Evolutionary conservation across 2,888 invertebrate species (phyloP), one percentile per base, ranked within the genome.

Genomic region (Cephus nigrinus): DNA sequence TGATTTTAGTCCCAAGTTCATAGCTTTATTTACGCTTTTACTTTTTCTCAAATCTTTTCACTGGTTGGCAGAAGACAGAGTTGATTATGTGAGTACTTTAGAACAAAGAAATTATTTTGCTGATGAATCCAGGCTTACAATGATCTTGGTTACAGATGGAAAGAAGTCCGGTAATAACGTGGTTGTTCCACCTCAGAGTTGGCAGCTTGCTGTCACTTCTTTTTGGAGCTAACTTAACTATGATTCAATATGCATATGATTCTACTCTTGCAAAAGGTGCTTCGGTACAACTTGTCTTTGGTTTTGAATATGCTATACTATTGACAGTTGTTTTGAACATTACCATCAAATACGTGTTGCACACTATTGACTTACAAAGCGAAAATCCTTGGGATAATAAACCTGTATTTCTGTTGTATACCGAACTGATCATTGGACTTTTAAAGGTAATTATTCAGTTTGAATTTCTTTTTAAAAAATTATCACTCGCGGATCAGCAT

Each of bases 371-470:
- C 89, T 93, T 98, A 11, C 96, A 96, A 88, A 96, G 96, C 92
- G 98, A 99, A 89, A 97, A 97, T 72, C 99, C 99, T 0, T 99
- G 99, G 99, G 99, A 99, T 91, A 98, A 98, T 91, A 99, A 99
- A 92, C 99, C 99, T 12, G 98, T 99, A 0, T 99, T 98, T 88
- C 93, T 99, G 69, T 93, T 99, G 2, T 99, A 99, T 90, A 97
- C 98, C 0, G 99, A 99, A 92, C 93, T 99, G 78, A 94, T 98
- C 68, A 97, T 99, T 93, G 99, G 99, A 81, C 93, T 96, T 77
- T 93, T 96, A 75, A 96, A 96, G 92, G 96, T 95, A 55, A 80
- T 35, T 77, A 33, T 32, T 71, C 30, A 71, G 30, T 11, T 33
- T 71, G 12, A 71, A 11, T 3, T 30, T 9, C 23, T 73, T 74